Conservation (phyloP, 2,797 vertebrate species). For the Phalloptychus januarius region DNA sequence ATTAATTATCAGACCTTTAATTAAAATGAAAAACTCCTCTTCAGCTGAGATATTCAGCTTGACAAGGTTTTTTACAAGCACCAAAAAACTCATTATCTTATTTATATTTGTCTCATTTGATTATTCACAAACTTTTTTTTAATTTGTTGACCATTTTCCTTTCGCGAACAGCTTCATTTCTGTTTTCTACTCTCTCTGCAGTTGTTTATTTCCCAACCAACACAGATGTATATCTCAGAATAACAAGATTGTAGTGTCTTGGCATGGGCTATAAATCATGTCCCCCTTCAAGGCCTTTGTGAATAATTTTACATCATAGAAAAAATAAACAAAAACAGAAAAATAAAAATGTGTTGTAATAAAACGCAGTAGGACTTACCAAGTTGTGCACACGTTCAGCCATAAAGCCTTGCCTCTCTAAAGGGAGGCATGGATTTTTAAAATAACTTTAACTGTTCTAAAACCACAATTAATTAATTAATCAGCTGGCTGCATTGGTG, state of each 20-base stretch:
- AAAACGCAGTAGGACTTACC: not conserved
- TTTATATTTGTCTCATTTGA: conserved; percentile 34
- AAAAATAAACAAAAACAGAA: not conserved
- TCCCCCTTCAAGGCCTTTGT: not conserved
- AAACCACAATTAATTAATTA: not conserved
- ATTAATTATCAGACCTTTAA: conserved; percentile 40
- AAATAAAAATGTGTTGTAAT: not conserved
- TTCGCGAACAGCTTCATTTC: conserved; percentile 24
- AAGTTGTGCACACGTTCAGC: not conserved
- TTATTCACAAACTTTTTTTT: conserved; percentile 15
- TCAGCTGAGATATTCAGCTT: conserved; percentile 8
- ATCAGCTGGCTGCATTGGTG: not conserved
- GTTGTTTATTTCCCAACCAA: conserved; percentile 20
- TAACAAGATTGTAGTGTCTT: not conserved
- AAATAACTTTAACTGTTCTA: not conserved
- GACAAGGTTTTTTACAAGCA: conserved; percentile 29
- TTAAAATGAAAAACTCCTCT: conserved; percentile 26
- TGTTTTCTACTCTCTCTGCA: conserved; percentile 5
- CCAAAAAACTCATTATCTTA: conserved; percentile 23
- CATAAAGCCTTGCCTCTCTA: not conserved
- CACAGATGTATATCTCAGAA: conserved; percentile 9
- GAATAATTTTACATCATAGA: not conserved
- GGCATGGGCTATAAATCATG: not conserved
- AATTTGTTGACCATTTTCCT: conserved; percentile 28
- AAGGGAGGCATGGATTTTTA: not conserved